Percentiles rank a stretch among this genome's conserved stretches.
These are phyloP conservation scores for Eulemur albifrons DNA, from an alignment of 2,797 vertebrate genomes.

Conservation along the genomic window DNA sequence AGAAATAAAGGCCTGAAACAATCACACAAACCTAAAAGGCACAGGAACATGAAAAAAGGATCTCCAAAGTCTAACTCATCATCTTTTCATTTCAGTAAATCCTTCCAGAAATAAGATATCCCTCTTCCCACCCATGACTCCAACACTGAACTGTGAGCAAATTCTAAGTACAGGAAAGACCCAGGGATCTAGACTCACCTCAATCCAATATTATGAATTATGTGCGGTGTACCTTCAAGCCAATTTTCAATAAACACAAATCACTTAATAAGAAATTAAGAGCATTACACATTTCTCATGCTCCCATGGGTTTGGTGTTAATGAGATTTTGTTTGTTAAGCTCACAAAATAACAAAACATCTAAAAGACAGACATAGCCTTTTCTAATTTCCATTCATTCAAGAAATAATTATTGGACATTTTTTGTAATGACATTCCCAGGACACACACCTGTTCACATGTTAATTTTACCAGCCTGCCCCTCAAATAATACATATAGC, in stretches of 20 bases:
- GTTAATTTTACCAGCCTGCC: not conserved
- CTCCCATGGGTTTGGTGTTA: conserved; percentile 53
- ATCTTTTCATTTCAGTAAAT: conserved; percentile 39
- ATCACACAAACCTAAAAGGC: conserved; percentile 2
- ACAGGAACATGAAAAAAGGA: not conserved
- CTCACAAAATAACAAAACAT: conserved; percentile 34
- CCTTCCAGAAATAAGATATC: conserved; percentile 16
- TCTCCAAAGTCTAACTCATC: not conserved
- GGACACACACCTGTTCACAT: not conserved
- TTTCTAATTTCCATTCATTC: conserved; percentile 50
- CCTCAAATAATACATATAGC: not conserved
- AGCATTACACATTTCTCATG: conserved; percentile 56
- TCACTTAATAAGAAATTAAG: conserved; percentile 74
- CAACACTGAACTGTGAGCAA: not conserved
- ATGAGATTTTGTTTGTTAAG: conserved; percentile 74
- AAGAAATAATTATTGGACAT: not conserved
- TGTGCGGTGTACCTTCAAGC: conserved; percentile 43
- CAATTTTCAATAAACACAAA: conserved; percentile 72
- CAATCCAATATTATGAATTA: conserved; percentile 40
- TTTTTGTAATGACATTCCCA: not conserved
- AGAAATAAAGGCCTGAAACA: not conserved
- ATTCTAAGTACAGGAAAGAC: not conserved
- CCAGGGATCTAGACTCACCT: not conserved
- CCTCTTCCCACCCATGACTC: not conserved
- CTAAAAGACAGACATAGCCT: conserved; percentile 38